Conservation (phyloP, 2,113 vertebrate species). For the Calidris pugnax region DNA sequence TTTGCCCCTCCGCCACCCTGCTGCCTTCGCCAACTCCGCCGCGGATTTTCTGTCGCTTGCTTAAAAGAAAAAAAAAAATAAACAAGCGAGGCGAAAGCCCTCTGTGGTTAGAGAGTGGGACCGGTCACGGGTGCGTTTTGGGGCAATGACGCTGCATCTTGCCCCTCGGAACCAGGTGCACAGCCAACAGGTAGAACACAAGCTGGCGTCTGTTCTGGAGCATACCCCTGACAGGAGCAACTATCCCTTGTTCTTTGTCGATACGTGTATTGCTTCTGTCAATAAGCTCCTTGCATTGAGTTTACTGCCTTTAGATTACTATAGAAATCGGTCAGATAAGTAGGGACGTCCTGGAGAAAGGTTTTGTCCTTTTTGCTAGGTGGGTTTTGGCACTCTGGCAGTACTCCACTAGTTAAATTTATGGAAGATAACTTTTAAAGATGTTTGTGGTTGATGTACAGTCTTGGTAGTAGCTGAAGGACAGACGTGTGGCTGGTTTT, state of each 20-base stretch:
- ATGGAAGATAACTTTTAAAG: neutral
- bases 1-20: neutral
- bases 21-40: neutral
- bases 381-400: neutral
- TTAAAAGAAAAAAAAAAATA: neutral
- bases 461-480: neutral
- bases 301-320: neutral
- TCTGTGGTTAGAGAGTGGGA: neutral
- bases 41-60: neutral
- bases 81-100: neutral
- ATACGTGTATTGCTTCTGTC: neutral
- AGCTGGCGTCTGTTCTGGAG: neutral
- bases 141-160: conserved; percentile 57
- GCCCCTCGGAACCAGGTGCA: neutral
- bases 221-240: neutral
- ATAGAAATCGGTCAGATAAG: neutral
- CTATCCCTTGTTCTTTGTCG: neutral
- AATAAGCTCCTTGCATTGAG: neutral
- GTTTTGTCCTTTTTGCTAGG: neutral
- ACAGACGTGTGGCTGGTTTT: neutral
- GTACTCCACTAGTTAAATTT: neutral
- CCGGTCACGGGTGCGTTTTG: neutral
- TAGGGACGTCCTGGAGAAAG: neutral
- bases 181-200: conserved; percentile 40
- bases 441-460: neutral